phyloP scores from a whole-genome alignment of 2,888 invertebrate genomes.

The Chrysolina oricalcia region DNA sequence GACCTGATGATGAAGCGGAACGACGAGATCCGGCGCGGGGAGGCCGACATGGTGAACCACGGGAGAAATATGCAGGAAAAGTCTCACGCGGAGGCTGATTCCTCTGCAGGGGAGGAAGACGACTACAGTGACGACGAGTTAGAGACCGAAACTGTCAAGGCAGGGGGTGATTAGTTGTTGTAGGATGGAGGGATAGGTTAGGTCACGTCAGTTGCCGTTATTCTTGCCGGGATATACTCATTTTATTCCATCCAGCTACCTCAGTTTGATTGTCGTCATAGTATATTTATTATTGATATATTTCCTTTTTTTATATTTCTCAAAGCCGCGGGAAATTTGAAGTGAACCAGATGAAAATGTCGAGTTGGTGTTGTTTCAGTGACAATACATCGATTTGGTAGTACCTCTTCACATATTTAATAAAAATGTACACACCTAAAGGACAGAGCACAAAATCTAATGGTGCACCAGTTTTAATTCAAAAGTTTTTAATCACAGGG shows the following conservation, averaged over 20 bases:
- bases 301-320: slow-evolving; percentile 52
- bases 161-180: slow-evolving; percentile 67
- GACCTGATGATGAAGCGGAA: slow-evolving; percentile 75
- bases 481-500: no score
- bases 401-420: no score
- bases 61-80: slow-evolving; percentile 69
- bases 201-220: slow-evolving; percentile 58
- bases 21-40: slow-evolving; percentile 70
- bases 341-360: not conserved
- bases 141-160: slow-evolving; percentile 72
- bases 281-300: slow-evolving; percentile 60
- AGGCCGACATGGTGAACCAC: slow-evolving; percentile 76
- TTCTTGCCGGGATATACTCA: slow-evolving; percentile 61
- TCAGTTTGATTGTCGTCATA: slow-evolving; percentile 72
- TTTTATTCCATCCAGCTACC: slow-evolving; percentile 83
- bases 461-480: no score
- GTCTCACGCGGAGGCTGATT: slow-evolving; percentile 71
- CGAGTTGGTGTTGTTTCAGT: not conserved
- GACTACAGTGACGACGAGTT: slow-evolving; percentile 73
- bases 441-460: no score
- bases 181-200: slow-evolving; percentile 56
- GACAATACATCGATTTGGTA: no score
- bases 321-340: not conserved
- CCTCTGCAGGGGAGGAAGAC: slow-evolving; percentile 75
- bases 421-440: no score